These are phyloP conservation scores for Alexandromys fortis DNA, from an alignment of 2,113 vertebrate species.

Conservation along the genomic window DNA sequence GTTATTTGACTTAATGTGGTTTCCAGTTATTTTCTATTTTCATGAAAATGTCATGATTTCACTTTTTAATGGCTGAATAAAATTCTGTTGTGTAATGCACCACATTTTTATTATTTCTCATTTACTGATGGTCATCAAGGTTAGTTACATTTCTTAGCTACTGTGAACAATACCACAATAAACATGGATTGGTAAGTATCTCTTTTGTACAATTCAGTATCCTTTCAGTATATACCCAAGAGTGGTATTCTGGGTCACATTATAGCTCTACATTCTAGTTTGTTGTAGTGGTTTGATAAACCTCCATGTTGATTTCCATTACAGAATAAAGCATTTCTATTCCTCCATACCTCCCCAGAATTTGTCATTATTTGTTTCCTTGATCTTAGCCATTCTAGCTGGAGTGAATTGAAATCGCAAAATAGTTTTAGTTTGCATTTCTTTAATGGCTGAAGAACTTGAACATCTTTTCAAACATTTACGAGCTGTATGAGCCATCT, in stretches of 20 bases:
- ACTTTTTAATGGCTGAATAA: background rate
- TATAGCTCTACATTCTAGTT: background rate
- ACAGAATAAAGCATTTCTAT: background rate
- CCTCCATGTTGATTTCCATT: background rate
- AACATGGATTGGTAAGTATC: background rate
- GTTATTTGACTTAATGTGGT: no score
- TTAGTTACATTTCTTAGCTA: background rate
- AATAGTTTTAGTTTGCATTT: background rate
- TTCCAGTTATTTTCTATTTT: no score
- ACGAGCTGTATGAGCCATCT: background rate
- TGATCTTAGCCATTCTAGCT: background rate
- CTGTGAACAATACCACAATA: background rate
- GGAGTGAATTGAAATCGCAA: background rate
- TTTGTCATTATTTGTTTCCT: background rate
- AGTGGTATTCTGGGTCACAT: background rate
- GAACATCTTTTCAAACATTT: background rate
- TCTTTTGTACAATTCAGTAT: background rate
- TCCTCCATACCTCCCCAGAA: background rate
- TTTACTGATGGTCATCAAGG: background rate
- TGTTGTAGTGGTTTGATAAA: background rate
- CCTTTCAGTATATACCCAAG: background rate
- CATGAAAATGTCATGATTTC: no score
- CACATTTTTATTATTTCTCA: background rate
- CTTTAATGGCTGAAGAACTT: background rate
- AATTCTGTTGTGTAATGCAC: background rate